Evolutionary conservation across 53 echinoderm and acorn worm species (phyloP).

Genomic region (Actinopyga echinites): DNA sequence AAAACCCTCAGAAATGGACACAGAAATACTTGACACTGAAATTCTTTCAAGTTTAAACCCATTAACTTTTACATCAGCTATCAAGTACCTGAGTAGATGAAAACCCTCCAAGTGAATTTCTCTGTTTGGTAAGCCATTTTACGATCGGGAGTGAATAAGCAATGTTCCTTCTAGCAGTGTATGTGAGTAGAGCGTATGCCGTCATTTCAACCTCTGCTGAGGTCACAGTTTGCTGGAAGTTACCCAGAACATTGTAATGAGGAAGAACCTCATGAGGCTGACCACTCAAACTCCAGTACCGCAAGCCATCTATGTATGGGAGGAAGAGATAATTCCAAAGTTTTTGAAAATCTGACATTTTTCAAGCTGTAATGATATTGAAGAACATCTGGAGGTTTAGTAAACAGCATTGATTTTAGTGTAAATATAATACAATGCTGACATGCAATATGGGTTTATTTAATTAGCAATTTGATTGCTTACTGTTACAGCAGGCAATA

Average conservation of each 20-base stretch:
- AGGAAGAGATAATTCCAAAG: not conserved
- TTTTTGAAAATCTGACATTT: not conserved
- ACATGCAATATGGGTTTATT: too few relatives aligned
- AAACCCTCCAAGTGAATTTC: slow-evolving; percentile 96
- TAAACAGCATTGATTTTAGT: too few relatives aligned
- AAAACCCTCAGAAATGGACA: too few relatives aligned
- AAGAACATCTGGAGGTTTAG: too few relatives aligned
- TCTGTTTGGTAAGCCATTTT: slow-evolving; percentile 97
- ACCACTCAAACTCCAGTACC: slow-evolving; percentile 89
- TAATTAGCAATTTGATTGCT: too few relatives aligned
- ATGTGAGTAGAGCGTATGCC: slow-evolving; percentile 90
- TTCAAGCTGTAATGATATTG: too few relatives aligned
- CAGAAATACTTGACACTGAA: too few relatives aligned
- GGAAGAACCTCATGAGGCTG: slow-evolving; percentile 71
- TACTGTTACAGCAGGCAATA: too few relatives aligned
- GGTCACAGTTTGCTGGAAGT: slow-evolving; percentile 77
- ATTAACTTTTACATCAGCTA: not conserved
- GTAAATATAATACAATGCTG: too few relatives aligned
- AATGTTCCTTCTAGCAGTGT: slow-evolving; percentile 84
- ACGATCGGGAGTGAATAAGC: slow-evolving; percentile 94
- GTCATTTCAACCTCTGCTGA: slow-evolving; percentile 99
- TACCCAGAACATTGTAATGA: slow-evolving; percentile 44
- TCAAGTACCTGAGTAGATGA: slow-evolving; percentile 86
- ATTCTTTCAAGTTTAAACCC: too few relatives aligned
- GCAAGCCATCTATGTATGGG: slow-evolving; percentile 63